Evolutionary conservation across 64 coral and sea anemone genomes (phyloP).

Genomic region (Trachythela sp.): DNA sequence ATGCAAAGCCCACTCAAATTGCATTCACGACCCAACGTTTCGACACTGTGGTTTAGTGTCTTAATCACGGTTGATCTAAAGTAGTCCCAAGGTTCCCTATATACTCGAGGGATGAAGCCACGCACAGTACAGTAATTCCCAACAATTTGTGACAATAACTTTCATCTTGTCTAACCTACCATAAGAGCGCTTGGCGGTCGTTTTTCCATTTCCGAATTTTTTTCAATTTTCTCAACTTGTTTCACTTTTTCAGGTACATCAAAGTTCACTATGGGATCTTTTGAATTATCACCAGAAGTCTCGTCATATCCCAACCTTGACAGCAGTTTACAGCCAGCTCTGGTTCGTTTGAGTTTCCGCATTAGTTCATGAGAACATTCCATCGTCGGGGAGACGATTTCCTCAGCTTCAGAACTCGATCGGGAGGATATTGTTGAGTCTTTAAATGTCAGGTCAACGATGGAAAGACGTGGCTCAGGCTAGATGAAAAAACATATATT

Average conservation of each 20-base stretch:
- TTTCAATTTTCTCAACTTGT: background rate
- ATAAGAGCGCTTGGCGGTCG: background rate
- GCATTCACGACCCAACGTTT: too few relatives aligned
- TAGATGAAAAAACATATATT: background rate
- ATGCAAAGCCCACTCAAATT: too few relatives aligned
- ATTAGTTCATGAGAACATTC: background rate
- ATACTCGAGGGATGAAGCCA: too few relatives aligned
- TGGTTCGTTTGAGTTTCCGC: too few relatives aligned
- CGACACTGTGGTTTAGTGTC: too few relatives aligned
- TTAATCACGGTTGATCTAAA: too few relatives aligned
- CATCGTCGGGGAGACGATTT: background rate
- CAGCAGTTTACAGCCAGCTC: too few relatives aligned
- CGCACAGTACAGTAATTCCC: background rate
- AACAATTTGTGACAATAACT: background rate
- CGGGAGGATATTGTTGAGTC: background rate
- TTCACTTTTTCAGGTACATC: too few relatives aligned
- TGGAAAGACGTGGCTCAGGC: background rate
- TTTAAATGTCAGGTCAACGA: background rate
- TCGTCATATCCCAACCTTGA: too few relatives aligned
- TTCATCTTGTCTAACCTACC: background rate
- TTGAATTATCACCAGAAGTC: too few relatives aligned
- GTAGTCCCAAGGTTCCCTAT: too few relatives aligned
- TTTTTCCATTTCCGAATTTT: background rate
- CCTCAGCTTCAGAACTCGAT: background rate
- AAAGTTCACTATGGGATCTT: too few relatives aligned